These are phyloP conservation scores for Halyomorpha halys DNA, from an alignment of 1,140 invertebrate species.

Conservation along the genomic window DNA sequence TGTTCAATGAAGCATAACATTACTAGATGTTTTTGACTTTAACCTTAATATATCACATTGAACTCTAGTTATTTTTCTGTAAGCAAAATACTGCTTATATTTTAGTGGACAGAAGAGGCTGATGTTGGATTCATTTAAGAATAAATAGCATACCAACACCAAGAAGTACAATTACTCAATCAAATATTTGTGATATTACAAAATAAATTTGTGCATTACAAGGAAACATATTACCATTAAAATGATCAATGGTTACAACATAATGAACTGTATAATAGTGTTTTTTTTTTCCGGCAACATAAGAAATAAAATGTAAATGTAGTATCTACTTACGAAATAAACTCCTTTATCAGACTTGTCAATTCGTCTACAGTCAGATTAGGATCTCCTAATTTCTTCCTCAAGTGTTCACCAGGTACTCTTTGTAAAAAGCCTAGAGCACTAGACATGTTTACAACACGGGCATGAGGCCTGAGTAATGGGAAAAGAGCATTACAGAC, in stretches of 20 bases:
- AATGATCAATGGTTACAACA: not conserved
- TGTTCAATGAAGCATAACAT: too few species aligned
- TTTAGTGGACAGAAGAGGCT: too few species aligned
- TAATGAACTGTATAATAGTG: too few species aligned
- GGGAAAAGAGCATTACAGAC: constrained; percentile 59
- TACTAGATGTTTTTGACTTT: too few species aligned
- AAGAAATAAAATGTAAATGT: too few species aligned
- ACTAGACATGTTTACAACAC: constrained; percentile 67
- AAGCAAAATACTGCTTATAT: too few species aligned
- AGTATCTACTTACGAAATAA: constrained; percentile 46
- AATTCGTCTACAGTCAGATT: constrained; percentile 47
- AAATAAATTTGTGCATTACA: not conserved
- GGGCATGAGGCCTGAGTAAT: constrained; percentile 50
- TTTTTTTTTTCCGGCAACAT: too few species aligned
- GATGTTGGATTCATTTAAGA: not conserved
- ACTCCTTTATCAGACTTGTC: constrained; percentile 49
- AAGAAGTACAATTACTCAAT: not conserved
- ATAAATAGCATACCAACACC: too few species aligned
- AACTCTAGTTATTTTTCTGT: too few species aligned
- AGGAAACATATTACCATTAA: not conserved
- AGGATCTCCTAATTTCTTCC: constrained; percentile 41
- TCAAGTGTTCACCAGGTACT: constrained; percentile 44
- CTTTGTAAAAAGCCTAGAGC: constrained; percentile 47
- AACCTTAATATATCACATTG: too few species aligned
- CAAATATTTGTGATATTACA: not conserved